phyloP scores from a whole-genome alignment of 2,113 vertebrate species.

The Scortum barcoo region DNA sequence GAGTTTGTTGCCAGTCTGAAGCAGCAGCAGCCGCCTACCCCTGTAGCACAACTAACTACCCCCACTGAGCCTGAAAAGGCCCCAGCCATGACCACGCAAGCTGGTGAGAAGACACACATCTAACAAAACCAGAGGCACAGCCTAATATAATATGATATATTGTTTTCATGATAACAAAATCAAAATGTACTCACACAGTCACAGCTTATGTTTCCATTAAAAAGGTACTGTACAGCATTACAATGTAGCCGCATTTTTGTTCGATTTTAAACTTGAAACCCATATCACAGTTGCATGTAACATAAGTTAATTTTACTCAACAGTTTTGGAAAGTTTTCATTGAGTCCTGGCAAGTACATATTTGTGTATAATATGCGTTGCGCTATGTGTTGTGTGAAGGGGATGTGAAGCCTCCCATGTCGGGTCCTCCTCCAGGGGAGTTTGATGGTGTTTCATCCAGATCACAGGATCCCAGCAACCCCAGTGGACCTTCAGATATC shows the following conservation, averaged over 20 bases:
- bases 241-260: not conserved
- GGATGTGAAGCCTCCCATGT: conserved; percentile 91
- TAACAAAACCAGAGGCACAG: not conserved
- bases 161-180: not conserved
- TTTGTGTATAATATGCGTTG: not conserved
- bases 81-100: conserved; percentile 67
- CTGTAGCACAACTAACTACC: conserved; percentile 66
- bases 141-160: not conserved
- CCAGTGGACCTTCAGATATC: conserved; percentile 88
- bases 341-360: not conserved
- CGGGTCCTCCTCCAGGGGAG: conserved; percentile 86
- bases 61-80: conserved; percentile 75
- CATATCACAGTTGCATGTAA: not conserved
- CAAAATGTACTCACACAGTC: too few species aligned
- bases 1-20: conserved; percentile 93
- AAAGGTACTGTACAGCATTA: not conserved
- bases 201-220: too few species aligned
- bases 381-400: conserved; percentile 74
- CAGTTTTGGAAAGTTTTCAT: not conserved
- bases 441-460: conserved; percentile 87
- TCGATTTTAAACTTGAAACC: not conserved
- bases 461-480: conserved; percentile 84
- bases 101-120: conserved; percentile 65
- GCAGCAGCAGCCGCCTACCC: conserved; percentile 79
- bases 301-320: not conserved